Evolutionary conservation across 2,888 invertebrate species (phyloP).

Genomic region (Mylabris sibirica): DNA sequence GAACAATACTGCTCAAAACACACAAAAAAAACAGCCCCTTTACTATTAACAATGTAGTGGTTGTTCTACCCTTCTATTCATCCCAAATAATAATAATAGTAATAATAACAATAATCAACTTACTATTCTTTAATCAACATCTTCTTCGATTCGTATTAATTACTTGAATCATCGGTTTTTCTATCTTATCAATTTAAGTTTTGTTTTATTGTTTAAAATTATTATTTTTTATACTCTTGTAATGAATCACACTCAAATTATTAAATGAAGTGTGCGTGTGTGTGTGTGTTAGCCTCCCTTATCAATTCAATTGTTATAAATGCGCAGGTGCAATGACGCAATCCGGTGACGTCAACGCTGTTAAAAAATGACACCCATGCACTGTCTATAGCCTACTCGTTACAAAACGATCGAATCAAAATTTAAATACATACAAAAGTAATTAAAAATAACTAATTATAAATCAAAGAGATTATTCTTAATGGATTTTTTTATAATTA

Average conservation of each 20-base stretch:
- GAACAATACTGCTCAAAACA: neutral
- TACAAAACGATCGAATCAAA: neutral
- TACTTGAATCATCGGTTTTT: conserved; percentile 51
- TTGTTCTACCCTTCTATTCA: neutral
- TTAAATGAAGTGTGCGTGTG: neutral
- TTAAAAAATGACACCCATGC: neutral
- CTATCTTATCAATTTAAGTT: conserved; percentile 10
- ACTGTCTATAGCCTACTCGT: neutral
- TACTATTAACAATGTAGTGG: neutral
- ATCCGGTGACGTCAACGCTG: conserved; percentile 67
- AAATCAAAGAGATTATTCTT: no score
- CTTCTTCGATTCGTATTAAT: conserved; percentile 55
- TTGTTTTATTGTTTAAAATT: neutral
- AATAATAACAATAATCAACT: conserved; percentile 57
- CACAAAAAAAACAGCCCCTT: neutral
- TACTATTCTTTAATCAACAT: conserved; percentile 79
- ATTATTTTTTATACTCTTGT: neutral
- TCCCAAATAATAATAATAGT: neutral
- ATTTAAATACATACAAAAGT: no score
- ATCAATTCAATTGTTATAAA: neutral
- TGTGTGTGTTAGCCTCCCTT: neutral
- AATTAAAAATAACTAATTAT: no score
- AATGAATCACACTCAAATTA: neutral
- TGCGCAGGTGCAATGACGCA: conserved; percentile 72
- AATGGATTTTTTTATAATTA: no score